Percentiles rank a stretch among this genome's conserved stretches.
Conservation (phyloP, 1,140 invertebrate species). For the Drosophila lini region DNA sequence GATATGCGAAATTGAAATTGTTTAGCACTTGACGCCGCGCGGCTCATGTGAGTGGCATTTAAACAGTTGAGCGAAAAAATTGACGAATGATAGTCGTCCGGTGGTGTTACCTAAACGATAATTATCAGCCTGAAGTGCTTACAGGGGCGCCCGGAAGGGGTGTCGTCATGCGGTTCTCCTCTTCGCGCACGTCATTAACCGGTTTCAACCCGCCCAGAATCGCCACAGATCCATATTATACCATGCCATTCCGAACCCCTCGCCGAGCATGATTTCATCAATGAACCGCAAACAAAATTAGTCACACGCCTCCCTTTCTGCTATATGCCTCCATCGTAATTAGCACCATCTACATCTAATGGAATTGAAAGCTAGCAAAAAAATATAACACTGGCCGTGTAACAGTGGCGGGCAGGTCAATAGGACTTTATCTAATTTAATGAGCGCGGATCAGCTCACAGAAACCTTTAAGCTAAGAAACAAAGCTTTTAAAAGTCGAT, state of each 20-base stretch:
- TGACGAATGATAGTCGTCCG: conserved; percentile 51
- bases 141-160: conserved; percentile 9
- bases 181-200: conserved; percentile 37
- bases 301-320: conserved; percentile 58
- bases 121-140: conserved; percentile 24
- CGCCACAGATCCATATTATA: conserved; percentile 12
- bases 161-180: conserved; percentile 45
- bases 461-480: not conserved
- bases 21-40: conserved; percentile 43
- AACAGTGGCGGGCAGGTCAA: not conserved
- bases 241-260: conserved; percentile 10
- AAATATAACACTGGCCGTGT: not conserved
- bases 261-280: conserved; percentile 45
- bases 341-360: conserved; percentile 61
- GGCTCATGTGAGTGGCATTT: conserved; percentile 66
- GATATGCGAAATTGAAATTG: conserved; percentile 62
- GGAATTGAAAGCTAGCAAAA: conserved; percentile 25
- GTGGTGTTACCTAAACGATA: conserved; percentile 30
- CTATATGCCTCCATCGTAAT: conserved; percentile 46
- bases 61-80: conserved; percentile 50
- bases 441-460: not conserved
- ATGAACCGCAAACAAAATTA: conserved; percentile 56
- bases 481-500: not conserved
- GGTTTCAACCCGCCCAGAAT: conserved; percentile 34
- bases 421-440: conserved; percentile 2